phyloP scores from a whole-genome alignment of 2,113 vertebrate genomes.

The Lutjanus erythropterus region DNA sequence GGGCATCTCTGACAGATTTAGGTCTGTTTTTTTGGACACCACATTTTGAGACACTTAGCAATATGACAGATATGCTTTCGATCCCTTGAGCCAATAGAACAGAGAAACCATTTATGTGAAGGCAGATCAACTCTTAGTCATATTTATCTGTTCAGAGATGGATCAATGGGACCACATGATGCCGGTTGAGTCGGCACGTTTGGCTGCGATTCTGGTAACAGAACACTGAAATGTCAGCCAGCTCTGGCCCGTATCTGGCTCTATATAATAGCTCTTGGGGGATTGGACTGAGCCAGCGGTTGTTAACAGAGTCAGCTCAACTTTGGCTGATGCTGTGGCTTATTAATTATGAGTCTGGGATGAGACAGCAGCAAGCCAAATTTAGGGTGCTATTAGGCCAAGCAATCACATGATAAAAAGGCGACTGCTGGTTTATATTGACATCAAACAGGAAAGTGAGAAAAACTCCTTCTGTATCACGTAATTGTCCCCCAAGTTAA shows the following conservation, averaged over 20 bases:
- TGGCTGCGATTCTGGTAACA: neutral
- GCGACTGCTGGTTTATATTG: too few relatives aligned
- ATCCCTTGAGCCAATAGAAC: neutral
- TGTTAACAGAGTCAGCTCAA: neutral
- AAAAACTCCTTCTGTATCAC: too few relatives aligned
- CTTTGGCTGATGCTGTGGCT: neutral
- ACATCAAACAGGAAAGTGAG: too few relatives aligned
- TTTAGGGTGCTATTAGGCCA: neutral
- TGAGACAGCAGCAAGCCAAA: neutral
- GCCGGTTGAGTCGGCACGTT: neutral
- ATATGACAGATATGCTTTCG: neutral
- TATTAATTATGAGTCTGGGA: neutral
- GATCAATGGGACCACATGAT: neutral
- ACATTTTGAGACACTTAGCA: neutral
- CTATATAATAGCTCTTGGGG: neutral
- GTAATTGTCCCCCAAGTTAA: too few relatives aligned
- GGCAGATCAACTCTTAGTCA: neutral
- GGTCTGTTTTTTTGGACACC: neutral
- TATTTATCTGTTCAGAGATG: neutral
- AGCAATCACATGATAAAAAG: too few relatives aligned
- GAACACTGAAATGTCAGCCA: neutral
- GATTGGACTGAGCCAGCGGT: neutral
- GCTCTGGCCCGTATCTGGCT: neutral
- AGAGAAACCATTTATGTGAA: neutral
- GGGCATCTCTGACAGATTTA: neutral